Percentiles rank a stretch among this genome's conserved stretches.
Evolutionary conservation across 1,140 invertebrate species (phyloP).

Genomic region (Cephus cinctus): DNA sequence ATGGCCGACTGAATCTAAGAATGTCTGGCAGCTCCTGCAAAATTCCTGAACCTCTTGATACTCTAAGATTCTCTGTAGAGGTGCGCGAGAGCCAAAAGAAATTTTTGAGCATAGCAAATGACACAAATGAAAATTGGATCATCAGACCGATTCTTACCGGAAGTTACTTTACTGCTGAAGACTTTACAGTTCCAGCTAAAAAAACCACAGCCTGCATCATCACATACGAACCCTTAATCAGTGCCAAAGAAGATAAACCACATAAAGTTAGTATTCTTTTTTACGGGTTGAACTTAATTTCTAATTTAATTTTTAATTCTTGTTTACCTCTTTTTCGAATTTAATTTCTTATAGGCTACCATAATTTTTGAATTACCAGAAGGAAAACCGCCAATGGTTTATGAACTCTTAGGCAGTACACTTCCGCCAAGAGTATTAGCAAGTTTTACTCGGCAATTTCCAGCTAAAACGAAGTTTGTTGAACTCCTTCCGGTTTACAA

Average conservation of each 20-base stretch:
- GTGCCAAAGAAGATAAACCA: conserved; percentile 20
- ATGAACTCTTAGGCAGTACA: too few relatives aligned
- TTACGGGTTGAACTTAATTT: neutral
- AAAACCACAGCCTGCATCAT: conserved; percentile 19
- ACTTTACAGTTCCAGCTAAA: conserved; percentile 28
- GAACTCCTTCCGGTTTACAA: conserved; percentile 31
- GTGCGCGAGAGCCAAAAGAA: conserved; percentile 35
- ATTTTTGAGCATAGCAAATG: conserved; percentile 38
- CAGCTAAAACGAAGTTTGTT: conserved; percentile 26
- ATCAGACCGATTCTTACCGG: conserved; percentile 40
- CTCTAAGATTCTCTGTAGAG: conserved; percentile 34
- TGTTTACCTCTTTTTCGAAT: neutral
- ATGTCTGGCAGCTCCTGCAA: conserved; percentile 41
- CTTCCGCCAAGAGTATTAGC: conserved; percentile 7
- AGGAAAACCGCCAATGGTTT: conserved; percentile 22
- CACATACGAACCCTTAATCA: conserved; percentile 33
- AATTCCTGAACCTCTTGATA: conserved; percentile 41
- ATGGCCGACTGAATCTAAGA: conserved; percentile 28
- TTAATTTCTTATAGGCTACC: conserved; percentile 20
- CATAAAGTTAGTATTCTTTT: conserved; percentile 23
- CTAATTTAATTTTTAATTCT: neutral
- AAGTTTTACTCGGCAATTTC: conserved; percentile 26
- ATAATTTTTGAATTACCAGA: conserved; percentile 24
- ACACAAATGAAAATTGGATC: conserved; percentile 31
- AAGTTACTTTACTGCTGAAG: conserved; percentile 33